phyloP scores from a whole-genome alignment of 1,140 invertebrate species.

The Pygmarrhopalites habei region DNA sequence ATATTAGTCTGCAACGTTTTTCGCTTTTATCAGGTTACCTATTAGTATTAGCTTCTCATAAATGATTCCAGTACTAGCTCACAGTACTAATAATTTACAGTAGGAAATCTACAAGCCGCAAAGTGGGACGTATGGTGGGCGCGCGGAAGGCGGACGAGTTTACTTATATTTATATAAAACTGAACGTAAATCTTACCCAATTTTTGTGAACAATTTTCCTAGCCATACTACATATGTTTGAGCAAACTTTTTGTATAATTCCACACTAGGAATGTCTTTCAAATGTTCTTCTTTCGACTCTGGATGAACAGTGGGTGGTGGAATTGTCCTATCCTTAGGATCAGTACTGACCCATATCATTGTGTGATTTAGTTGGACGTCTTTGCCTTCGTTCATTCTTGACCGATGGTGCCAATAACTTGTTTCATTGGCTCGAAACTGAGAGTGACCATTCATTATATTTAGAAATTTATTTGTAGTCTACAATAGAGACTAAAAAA shows the following conservation, averaged over 20 bases:
- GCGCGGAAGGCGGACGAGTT: too few relatives aligned
- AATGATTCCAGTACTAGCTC: too few relatives aligned
- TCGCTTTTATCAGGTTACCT: too few relatives aligned
- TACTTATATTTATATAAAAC: too few relatives aligned
- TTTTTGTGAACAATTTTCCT: conserved; percentile 20
- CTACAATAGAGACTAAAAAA: too few relatives aligned
- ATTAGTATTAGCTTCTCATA: too few relatives aligned
- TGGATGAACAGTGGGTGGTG: not conserved
- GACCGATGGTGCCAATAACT: conserved; percentile 3
- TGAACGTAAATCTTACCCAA: conserved; percentile 25
- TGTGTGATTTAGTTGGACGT: not conserved
- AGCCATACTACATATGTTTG: not conserved
- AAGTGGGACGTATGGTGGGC: too few relatives aligned
- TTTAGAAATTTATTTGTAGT: too few relatives aligned
- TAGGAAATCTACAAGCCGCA: too few relatives aligned
- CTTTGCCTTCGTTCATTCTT: not conserved
- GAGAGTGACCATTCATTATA: too few relatives aligned
- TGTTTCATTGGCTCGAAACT: not conserved
- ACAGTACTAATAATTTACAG: too few relatives aligned
- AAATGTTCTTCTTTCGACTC: conserved; percentile 11
- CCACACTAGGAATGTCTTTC: not conserved
- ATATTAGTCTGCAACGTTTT: too few relatives aligned
- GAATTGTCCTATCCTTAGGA: not conserved
- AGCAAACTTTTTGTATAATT: not conserved
- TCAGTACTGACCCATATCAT: conserved; percentile 2